Evolutionary conservation across 2,113 vertebrate species (phyloP), one percentile per base, ranked within the genome.

Genomic region (Hippolais icterina): DNA sequence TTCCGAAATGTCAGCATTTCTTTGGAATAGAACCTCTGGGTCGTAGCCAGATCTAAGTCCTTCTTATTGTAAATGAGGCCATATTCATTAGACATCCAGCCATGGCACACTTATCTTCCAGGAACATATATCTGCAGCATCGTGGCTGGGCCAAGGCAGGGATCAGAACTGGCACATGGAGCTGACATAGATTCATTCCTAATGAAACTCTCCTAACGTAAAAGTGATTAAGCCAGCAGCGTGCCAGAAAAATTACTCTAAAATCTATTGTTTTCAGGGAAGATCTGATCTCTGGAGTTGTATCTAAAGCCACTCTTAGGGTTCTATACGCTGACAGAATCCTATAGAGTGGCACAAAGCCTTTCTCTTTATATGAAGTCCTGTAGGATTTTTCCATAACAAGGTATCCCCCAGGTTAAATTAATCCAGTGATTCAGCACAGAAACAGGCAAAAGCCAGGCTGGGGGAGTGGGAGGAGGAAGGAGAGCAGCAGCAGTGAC

Each of bases 1-100:
- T 96, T 95, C 52, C 10, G 1, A 96, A 93, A 96, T 95, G 81
- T 96, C 96, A 96, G 94, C 93, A 93, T 76, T 95, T 96, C 78
- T 82, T 93, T 86, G 68, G 85, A 97, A 87, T 10, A 96, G 60
- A 93, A 90, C 75, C 35, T 41, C 90, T 96, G 92, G 88, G 60
- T 64, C 0, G 1, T 11, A 90, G 96, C 93, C 93, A 96, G 88
- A 69, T 52, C 74, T 72, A 60, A 87, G 89, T 89, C 87, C 68
- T 95, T 80, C 88, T 92, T 64, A 71, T 95, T 90, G 71, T 65
- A 90, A 96, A 96, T 96, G 96, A 93, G 90, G 68, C 90, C 44
- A 65, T 87, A 93, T 78, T 92, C 96, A 90, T 96, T 95, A 96
- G 90, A 81, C 65, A 93, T 39, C 77, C 93, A 95, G 56, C 82